phyloP scores from a whole-genome alignment of 1,140 invertebrate genomes.

The Drosophila nikananu region DNA sequence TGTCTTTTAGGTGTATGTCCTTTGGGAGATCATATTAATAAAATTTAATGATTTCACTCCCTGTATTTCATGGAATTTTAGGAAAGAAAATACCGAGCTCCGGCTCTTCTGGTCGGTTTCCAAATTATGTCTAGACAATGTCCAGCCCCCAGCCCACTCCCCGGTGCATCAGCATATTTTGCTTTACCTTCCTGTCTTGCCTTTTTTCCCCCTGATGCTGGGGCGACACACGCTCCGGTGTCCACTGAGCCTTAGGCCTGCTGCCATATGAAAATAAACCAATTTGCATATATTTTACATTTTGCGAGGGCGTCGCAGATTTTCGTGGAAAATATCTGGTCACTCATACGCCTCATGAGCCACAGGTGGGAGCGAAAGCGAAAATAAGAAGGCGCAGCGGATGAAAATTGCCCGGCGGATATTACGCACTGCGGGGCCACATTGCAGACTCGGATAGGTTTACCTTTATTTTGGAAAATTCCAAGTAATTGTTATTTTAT shows the following conservation, averaged over 20 bases:
- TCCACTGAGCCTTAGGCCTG: slow-evolving; percentile 20
- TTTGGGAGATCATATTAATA: neutral
- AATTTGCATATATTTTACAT: slow-evolving; percentile 79
- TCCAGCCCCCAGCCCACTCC: neutral
- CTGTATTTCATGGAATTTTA: slow-evolving; percentile 16
- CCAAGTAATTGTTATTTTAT: too few species aligned
- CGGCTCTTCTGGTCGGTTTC: slow-evolving; percentile 12
- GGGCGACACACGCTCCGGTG: slow-evolving; percentile 53
- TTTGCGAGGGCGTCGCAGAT: slow-evolving; percentile 24
- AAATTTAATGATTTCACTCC: neutral
- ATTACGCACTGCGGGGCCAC: slow-evolving; percentile 44
- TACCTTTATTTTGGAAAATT: neutral
- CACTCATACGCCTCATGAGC: slow-evolving; percentile 64
- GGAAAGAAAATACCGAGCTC: slow-evolving; percentile 7
- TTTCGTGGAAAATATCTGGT: slow-evolving; percentile 48
- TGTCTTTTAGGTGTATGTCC: neutral
- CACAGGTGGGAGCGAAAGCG: slow-evolving; percentile 56
- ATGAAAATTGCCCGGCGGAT: slow-evolving; percentile 61
- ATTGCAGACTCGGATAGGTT: neutral
- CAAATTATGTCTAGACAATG: slow-evolving; percentile 74
- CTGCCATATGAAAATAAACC: slow-evolving; percentile 75
- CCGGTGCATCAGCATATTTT: slow-evolving; percentile 37
- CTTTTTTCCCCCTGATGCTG: slow-evolving; percentile 8
- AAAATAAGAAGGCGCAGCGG: neutral
- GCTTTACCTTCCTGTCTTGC: slow-evolving; percentile 8